Percentiles rank a stretch among this genome's conserved stretches.
phyloP scores from a whole-genome alignment of 2,888 invertebrate species.

The Stegana nigrithorax region DNA sequence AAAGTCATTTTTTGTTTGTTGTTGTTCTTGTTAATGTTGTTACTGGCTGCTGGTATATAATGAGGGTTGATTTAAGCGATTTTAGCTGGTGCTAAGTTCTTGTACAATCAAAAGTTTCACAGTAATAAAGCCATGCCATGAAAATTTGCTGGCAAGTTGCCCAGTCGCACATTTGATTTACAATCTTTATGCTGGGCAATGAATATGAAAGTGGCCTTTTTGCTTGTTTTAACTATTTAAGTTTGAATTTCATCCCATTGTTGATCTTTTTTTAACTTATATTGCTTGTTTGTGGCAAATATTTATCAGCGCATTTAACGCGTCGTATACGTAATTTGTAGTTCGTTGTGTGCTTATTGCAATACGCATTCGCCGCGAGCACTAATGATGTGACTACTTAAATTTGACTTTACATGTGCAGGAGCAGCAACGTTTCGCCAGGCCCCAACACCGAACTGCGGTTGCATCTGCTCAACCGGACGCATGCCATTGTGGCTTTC shows the following conservation, averaged over 20 bases:
- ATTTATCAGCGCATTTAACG: too few relatives aligned
- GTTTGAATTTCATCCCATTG: too few relatives aligned
- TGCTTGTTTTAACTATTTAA: too few relatives aligned
- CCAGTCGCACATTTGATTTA: not conserved
- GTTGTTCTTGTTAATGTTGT: conserved; percentile 12
- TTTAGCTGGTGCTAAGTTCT: too few relatives aligned
- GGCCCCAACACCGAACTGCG: too few relatives aligned
- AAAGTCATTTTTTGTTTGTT: conserved; percentile 49
- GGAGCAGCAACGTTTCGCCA: too few relatives aligned
- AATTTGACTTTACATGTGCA: not conserved
- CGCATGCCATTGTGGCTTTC: conserved; percentile 49
- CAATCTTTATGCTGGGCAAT: not conserved
- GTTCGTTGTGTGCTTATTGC: conserved; percentile 30
- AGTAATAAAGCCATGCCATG: not conserved
- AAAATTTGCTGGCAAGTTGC: not conserved
- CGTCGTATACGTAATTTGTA: conserved; percentile 37
- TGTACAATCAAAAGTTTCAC: too few relatives aligned
- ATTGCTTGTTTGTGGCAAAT: too few relatives aligned
- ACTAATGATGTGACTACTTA: not conserved
- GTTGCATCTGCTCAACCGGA: not conserved
- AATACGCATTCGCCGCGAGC: not conserved
- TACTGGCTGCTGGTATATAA: not conserved
- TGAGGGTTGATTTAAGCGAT: not conserved
- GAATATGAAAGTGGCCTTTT: conserved; percentile 17
- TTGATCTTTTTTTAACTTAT: too few relatives aligned